These are phyloP conservation scores for Indri indri DNA, from an alignment of 2,113 vertebrate species.

Conservation along the genomic window DNA sequence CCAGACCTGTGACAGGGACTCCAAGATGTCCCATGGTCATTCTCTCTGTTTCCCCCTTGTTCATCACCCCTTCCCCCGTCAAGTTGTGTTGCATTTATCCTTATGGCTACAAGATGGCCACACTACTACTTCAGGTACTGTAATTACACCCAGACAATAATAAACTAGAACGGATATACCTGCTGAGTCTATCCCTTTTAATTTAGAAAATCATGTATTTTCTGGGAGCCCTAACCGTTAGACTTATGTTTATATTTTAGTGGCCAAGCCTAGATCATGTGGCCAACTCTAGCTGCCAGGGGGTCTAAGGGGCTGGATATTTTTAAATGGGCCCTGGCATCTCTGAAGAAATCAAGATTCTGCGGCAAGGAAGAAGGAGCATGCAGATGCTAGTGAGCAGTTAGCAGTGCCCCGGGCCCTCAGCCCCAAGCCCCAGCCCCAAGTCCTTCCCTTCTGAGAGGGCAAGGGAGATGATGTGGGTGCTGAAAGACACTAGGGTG, in stretches of 20 bases:
- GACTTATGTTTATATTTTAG: not conserved
- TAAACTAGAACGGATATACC: not conserved
- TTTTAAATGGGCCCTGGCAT: not conserved
- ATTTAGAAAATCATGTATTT: not conserved
- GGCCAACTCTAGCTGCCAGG: not conserved
- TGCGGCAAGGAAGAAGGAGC: not conserved
- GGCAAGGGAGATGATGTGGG: not conserved
- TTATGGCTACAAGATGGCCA: not conserved
- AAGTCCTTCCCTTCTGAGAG: not conserved
- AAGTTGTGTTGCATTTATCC: not conserved
- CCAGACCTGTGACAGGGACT: not conserved
- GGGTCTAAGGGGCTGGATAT: not conserved
- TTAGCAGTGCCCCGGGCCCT: not conserved
- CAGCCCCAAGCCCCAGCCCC: not conserved
- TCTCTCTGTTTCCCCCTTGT: too few relatives aligned
- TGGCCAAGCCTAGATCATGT: not conserved
- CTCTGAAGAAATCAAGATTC: not conserved
- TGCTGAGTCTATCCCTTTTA: not conserved
- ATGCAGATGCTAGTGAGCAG: not conserved
- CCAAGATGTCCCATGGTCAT: not conserved
- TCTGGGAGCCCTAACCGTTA: not conserved
- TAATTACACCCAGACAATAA: not conserved
- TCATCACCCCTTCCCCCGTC: not conserved
- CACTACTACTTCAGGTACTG: not conserved
- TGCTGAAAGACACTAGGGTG: not conserved